phyloP scores from a whole-genome alignment of 2,113 vertebrate genomes.

The Labeo catla region DNA sequence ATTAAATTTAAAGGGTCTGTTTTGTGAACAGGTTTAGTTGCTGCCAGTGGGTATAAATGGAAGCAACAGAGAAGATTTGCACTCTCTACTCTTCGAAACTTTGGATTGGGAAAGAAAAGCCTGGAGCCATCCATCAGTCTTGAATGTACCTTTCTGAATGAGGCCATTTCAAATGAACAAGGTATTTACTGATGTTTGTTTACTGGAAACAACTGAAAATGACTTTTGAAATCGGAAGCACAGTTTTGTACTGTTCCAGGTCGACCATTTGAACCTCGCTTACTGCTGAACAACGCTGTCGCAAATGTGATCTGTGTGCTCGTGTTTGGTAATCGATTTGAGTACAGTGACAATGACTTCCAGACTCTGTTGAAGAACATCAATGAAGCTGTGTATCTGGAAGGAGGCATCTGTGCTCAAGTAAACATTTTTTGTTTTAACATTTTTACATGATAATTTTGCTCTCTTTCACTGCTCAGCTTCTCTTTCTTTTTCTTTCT shows the following conservation, averaged over 20 bases:
- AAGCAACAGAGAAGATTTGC: slow-evolving; percentile 71
- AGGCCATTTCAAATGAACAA: slow-evolving; percentile 61
- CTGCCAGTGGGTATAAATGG: slow-evolving; percentile 69
- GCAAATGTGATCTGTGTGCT: slow-evolving; percentile 53
- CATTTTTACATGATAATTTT: too few species aligned
- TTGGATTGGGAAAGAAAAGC: too few species aligned
- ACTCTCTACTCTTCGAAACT: too few species aligned
- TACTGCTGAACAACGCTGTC: slow-evolving; percentile 14
- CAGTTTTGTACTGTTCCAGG: not conserved
- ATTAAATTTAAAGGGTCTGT: too few species aligned
- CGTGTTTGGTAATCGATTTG: too few species aligned
- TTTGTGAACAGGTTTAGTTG: slow-evolving; percentile 65
- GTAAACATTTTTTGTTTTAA: slow-evolving; percentile 54
- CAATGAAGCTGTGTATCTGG: slow-evolving; percentile 59
- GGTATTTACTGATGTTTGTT: slow-evolving; percentile 63
- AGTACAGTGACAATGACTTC: too few species aligned
- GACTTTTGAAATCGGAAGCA: not conserved
- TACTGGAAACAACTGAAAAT: not conserved
- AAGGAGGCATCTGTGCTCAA: slow-evolving; percentile 62
- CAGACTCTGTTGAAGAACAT: slow-evolving; percentile 69
- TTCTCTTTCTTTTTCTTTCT: too few species aligned
- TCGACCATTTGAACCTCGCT: slow-evolving; percentile 21
- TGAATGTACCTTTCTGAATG: too few species aligned
- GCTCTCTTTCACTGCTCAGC: too few species aligned
- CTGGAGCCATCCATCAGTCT: too few species aligned